These are phyloP conservation scores for Synergus japonicus DNA, from an alignment of 2,888 invertebrate genomes.

Conservation along the genomic window DNA sequence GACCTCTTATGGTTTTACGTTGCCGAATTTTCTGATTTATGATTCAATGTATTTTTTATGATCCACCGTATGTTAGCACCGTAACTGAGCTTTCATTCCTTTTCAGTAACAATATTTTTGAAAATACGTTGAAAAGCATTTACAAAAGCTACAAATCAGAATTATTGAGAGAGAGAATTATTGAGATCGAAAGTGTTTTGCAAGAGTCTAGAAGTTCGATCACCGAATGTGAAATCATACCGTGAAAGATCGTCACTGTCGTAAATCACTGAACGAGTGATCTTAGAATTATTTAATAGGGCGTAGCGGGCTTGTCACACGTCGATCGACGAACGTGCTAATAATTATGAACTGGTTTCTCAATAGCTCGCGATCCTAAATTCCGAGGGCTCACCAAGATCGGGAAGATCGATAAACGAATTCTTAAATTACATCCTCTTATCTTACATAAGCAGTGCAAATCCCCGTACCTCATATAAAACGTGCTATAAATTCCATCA, in stretches of 20 bases:
- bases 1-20: background rate
- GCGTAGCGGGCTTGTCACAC: constrained; percentile 29
- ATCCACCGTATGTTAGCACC: no score
- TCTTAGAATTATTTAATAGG: constrained; percentile 40
- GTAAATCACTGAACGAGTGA: constrained; percentile 8
- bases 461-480: background rate
- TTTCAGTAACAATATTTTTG: background rate
- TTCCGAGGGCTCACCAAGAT: constrained; percentile 5
- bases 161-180: background rate
- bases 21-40: background rate
- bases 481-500: background rate
- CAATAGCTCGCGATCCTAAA: constrained; percentile 5
- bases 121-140: background rate
- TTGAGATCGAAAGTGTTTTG: constrained; percentile 1
- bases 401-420: background rate
- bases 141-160: background rate
- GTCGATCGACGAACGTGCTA: constrained; percentile 37
- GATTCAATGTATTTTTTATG: background rate
- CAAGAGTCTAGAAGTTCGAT: background rate
- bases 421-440: background rate
- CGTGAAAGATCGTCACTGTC: constrained; percentile 27
- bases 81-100: background rate
- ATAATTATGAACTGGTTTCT: constrained; percentile 30
- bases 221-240: constrained; percentile 14
- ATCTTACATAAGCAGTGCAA: background rate